Base-by-base conservation (phyloP, 1,140 invertebrate species). In the Rhagoletis zephyria region DNA sequence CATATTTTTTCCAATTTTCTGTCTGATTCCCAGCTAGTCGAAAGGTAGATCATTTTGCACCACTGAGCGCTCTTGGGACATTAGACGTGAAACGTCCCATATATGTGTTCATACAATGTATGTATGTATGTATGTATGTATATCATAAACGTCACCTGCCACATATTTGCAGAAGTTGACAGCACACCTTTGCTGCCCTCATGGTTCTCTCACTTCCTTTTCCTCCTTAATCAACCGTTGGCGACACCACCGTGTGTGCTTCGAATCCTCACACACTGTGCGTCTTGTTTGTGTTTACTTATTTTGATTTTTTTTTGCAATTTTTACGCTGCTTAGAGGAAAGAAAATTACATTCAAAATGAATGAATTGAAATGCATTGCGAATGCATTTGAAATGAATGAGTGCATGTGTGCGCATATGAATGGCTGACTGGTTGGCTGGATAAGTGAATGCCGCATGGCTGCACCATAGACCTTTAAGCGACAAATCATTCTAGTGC, bases 341-440 rank as follows among this genome's bases (percentile, higher is more conserved):
- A 87, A 65, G 63, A 67, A 70, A 87, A 87, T 87, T 87, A 64
- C 86, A 87, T 87, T 67, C 86, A 87, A 87, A 87, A 67, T 87
- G 86, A 87, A 87, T 67, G 86, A 87, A 87, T 87, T 87, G 86
- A 65, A 42, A 61, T 86, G 85, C 85, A 86, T 86, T 86, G 85
- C 85, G 60, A 85, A 64, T 86, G 85, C 40, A 86, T 86, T 64
- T 86, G 85, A 48, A 87, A 67, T 87, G 86, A 87, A 87, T 87
- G 63, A 45, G 12, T 56, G 63, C 30, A 45, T n/a, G 61, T 63
- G 12, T 16, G 67, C 30, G 40, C 42, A 42, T 48, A 10, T 67
- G 85, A 30, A 19, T 85, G 48, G 3, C 2, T 85, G 51, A 56
- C 40, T 70, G 64, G 1, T 4, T 65, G 67, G 45, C 67, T 74